Evolutionary conservation across 2,888 invertebrate species (phyloP).

Genomic region (Malthinus seriepunctatus): DNA sequence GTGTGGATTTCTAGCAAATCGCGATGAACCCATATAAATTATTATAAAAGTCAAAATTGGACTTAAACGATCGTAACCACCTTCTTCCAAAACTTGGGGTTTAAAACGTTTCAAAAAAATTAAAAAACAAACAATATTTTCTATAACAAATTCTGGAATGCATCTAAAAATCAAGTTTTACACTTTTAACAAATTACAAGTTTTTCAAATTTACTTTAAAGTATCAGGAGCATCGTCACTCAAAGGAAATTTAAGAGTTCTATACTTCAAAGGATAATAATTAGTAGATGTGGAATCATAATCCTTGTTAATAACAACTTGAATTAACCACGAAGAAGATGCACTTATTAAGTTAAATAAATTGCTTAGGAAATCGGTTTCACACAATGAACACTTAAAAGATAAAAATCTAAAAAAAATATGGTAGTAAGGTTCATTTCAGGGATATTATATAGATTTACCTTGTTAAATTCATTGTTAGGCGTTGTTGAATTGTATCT

Average conservation of each 20-base stretch:
- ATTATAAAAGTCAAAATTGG: conserved; percentile 80
- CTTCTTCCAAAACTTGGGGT: conserved; percentile 66
- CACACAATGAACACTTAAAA: conserved; percentile 74
- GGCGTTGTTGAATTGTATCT: conserved; percentile 64
- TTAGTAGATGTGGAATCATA: conserved; percentile 47
- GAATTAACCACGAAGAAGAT: conserved; percentile 83
- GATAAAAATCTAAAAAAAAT: conserved; percentile 65
- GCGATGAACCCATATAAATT: conserved; percentile 84
- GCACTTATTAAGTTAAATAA: conserved; percentile 78
- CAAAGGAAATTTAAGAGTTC: conserved; percentile 67
- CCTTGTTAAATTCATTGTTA: conserved; percentile 68
- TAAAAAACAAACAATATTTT: conserved; percentile 83
- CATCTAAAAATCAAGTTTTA: conserved; percentile 59
- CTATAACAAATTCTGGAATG: conserved; percentile 88
- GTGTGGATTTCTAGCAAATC: conserved; percentile 83
- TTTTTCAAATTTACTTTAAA: conserved; percentile 59
- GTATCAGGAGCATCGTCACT: conserved; percentile 67
- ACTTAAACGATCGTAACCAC: conserved; percentile 64
- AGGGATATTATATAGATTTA: conserved; percentile 43
- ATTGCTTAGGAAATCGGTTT: conserved; percentile 71
- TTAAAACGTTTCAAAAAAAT: conserved; percentile 72
- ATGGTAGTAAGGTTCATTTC: not conserved
- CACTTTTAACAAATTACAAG: not conserved
- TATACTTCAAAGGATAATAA: conserved; percentile 65
- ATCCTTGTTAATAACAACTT: conserved; percentile 68